Percentiles rank a stretch among this genome's conserved stretches.
Conservation (phyloP, 2,888 invertebrate genomes). For the Lordiphosa andalusiaca region DNA sequence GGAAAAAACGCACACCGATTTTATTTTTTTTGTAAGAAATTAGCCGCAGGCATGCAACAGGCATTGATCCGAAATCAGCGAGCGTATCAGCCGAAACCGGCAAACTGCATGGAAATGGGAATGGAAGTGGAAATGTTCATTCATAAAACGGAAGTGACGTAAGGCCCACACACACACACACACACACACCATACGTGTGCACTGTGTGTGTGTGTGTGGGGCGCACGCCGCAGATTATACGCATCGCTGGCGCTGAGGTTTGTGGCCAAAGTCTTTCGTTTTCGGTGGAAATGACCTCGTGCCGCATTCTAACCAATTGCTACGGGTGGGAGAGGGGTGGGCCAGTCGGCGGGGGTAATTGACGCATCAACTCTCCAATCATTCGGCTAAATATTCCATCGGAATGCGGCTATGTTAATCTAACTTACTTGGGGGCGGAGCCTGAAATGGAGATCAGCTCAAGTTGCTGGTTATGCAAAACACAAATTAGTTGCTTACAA, state of each 20-base stretch:
- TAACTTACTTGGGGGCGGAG: no score
- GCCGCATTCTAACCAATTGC: slow-evolving; percentile 48
- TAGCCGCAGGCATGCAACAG: slow-evolving; percentile 49
- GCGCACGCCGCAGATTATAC: slow-evolving; percentile 43
- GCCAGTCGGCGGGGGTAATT: no score
- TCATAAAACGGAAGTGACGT: slow-evolving; percentile 39
- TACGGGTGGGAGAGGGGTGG: background rate
- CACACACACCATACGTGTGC: no score
- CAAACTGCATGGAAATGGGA: slow-evolving; percentile 22
- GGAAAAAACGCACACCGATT: slow-evolving; percentile 1
- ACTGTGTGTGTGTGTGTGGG: background rate
- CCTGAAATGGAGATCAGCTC: no score
- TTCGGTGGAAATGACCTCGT: slow-evolving; percentile 49
- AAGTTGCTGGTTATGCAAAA: no score
- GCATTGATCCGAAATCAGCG: slow-evolving; percentile 32
- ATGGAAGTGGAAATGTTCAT: slow-evolving; percentile 2
- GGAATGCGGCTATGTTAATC: no score
- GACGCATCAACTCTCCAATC: no score
- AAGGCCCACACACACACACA: no score
- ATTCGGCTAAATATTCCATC: no score
- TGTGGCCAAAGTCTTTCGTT: slow-evolving; percentile 68
- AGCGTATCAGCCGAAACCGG: slow-evolving; percentile 41
- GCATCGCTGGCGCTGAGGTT: slow-evolving; percentile 55
- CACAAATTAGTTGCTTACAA: no score
- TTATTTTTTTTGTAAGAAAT: slow-evolving; percentile 21